Conservation (phyloP, 2,113 vertebrate genomes). For the Triplophysa siluroides region DNA sequence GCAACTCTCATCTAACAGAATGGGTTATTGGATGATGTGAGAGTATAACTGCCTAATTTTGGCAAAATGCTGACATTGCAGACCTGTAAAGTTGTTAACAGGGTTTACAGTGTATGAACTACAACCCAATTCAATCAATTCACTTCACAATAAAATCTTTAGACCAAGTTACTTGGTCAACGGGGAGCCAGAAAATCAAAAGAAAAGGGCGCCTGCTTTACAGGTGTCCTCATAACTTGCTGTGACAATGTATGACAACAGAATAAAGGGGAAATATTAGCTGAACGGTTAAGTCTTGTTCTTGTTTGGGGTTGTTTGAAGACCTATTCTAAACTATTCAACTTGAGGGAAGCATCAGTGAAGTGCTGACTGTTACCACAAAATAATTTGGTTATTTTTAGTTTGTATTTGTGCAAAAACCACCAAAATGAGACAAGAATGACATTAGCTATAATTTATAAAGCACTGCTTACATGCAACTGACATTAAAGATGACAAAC, state of each 20-base stretch:
- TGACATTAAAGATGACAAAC: no score
- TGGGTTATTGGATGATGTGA: conserved; percentile 20
- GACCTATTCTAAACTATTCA: background rate
- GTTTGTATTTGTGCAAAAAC: no score
- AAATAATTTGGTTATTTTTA: no score
- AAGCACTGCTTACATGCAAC: background rate
- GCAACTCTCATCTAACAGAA: background rate
- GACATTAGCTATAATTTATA: no score
- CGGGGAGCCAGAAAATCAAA: conserved; percentile 23
- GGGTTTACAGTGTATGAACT: conserved; percentile 31
- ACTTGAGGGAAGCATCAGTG: no score
- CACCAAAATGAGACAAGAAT: background rate
- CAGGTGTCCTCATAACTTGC: conserved; percentile 7
- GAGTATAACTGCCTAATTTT: conserved; percentile 25
- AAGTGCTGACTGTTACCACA: no score
- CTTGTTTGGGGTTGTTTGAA: background rate
- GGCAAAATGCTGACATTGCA: conserved; percentile 28
- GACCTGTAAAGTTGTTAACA: conserved; percentile 35
- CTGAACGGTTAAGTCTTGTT: background rate
- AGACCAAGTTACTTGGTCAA: conserved; percentile 42
- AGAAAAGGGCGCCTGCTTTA: conserved; percentile 23
- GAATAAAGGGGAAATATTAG: conserved; percentile 3
- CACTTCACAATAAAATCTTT: conserved; percentile 38
- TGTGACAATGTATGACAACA: conserved; percentile 14
- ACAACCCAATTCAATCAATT: conserved; percentile 44